phyloP scores from a whole-genome alignment of 30 jellyfish, hydroid and myxozoan species.

The Hydractinia echinata region DNA sequence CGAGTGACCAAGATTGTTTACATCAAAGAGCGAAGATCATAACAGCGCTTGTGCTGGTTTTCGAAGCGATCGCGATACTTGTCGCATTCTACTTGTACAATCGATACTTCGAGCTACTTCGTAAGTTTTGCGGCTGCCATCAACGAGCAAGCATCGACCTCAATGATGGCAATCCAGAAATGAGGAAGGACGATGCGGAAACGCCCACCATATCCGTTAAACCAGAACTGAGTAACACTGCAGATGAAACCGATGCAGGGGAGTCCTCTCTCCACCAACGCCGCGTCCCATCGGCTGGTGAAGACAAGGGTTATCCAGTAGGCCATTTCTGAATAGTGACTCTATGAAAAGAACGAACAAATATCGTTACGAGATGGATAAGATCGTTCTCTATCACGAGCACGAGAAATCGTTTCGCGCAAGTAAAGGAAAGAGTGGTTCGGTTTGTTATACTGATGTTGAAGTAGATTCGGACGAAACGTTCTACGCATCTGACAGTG shows the following conservation, averaged over 20 bases:
- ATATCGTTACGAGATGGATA: slow-evolving; percentile 17
- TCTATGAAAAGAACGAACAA: background rate
- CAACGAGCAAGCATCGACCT: background rate
- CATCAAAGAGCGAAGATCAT: background rate
- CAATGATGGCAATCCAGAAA: background rate
- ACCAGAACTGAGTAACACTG: background rate
- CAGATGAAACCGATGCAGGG: too few species aligned
- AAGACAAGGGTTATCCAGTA: background rate
- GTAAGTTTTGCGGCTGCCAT: slow-evolving; percentile 9
- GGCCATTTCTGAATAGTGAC: background rate
- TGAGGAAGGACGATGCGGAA: background rate
- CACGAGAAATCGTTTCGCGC: background rate
- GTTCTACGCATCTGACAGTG: background rate
- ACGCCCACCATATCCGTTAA: background rate
- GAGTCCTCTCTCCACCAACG: too few species aligned
- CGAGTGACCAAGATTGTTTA: background rate
- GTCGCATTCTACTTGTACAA: slow-evolving; percentile 1
- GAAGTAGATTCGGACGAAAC: slow-evolving; percentile 5
- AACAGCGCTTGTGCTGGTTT: background rate
- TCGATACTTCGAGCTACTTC: background rate
- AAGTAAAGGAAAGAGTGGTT: background rate
- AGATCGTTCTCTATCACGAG: background rate
- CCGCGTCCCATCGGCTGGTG: background rate
- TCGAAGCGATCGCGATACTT: slow-evolving; percentile 18
- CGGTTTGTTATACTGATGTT: background rate